Percentiles rank a stretch among this genome's conserved stretches.
These are phyloP conservation scores for Platycnemis pennipes DNA, from an alignment of 2,888 invertebrate genomes.

Conservation along the genomic window DNA sequence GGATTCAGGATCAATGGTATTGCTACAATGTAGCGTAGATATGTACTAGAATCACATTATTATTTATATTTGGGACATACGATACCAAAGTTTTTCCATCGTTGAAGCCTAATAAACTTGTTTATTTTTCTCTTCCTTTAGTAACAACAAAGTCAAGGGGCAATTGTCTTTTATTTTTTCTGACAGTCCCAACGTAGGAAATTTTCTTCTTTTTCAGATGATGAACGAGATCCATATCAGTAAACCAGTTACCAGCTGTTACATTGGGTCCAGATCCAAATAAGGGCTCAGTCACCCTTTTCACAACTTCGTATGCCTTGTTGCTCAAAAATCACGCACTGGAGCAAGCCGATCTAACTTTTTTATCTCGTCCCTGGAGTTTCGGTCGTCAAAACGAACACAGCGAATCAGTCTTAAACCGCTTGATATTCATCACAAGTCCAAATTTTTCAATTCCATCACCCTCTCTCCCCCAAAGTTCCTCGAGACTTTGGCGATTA, in stretches of 20 bases:
- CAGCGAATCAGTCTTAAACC: slow-evolving; percentile 73
- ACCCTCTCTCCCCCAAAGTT: slow-evolving; percentile 73
- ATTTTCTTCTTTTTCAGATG: slow-evolving; percentile 41
- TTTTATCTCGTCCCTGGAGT: slow-evolving; percentile 68
- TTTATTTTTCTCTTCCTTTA: slow-evolving; percentile 32
- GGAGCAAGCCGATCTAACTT: slow-evolving; percentile 70
- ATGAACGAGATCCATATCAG: slow-evolving; percentile 71
- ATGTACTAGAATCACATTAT: slow-evolving; percentile 25
- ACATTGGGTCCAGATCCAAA: slow-evolving; percentile 72
- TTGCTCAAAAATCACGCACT: slow-evolving; percentile 70
- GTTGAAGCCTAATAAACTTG: slow-evolving; percentile 40
- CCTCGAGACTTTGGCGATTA: slow-evolving; percentile 72
- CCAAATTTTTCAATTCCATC: slow-evolving; percentile 75
- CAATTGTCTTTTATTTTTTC: not conserved
- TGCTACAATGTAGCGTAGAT: not conserved
- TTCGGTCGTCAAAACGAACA: slow-evolving; percentile 40
- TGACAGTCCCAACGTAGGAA: not conserved
- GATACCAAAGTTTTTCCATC: slow-evolving; percentile 37
- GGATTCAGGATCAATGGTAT: too few species aligned
- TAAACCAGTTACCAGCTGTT: slow-evolving; percentile 71
- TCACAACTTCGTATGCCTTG: slow-evolving; percentile 71
- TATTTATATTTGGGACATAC: slow-evolving; percentile 43
- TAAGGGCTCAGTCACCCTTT: slow-evolving; percentile 71
- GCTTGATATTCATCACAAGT: slow-evolving; percentile 73
- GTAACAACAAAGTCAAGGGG: slow-evolving; percentile 54